A percentile compares a stretch with the other conserved stretches of the same genome.
Conservation (phyloP, 2,113 vertebrate genomes). For the Gobio gobio region DNA sequence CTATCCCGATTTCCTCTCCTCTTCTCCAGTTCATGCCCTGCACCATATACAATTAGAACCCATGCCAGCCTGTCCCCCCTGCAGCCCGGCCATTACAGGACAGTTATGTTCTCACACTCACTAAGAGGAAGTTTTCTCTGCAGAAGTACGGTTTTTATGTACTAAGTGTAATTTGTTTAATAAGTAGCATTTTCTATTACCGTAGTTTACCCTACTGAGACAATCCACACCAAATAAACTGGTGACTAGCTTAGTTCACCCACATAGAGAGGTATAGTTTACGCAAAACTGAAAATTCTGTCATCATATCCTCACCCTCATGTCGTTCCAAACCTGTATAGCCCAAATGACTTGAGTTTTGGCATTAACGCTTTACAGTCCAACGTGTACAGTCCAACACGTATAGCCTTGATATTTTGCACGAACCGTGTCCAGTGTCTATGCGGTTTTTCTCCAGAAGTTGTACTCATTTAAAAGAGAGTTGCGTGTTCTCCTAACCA, state of each 20-base stretch:
- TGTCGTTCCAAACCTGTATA: not conserved
- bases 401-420: too few species aligned
- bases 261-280: not conserved
- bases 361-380: not conserved
- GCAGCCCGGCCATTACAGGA: conserved; percentile 17
- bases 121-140: not conserved
- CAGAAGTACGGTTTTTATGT: not conserved
- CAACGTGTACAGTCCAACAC: too few species aligned
- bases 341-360: not conserved
- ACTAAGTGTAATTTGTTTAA: not conserved
- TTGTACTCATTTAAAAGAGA: not conserved
- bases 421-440: not conserved
- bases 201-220: not conserved
- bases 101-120: conserved; percentile 5
- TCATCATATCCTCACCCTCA: not conserved
- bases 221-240: not conserved
- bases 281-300: not conserved
- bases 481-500: not conserved
- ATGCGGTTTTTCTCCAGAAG: not conserved
- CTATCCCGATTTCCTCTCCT: conserved; percentile 47
- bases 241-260: not conserved
- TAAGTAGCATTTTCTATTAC: not conserved
- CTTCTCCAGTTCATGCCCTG: conserved; percentile 50
- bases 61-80: conserved; percentile 41
- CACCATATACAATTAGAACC: conserved; percentile 31